A percentile compares a stretch with the other conserved stretches of the same genome.
Evolutionary conservation across 2,113 vertebrate genomes (phyloP).

Genomic region (Scatophagus argus): DNA sequence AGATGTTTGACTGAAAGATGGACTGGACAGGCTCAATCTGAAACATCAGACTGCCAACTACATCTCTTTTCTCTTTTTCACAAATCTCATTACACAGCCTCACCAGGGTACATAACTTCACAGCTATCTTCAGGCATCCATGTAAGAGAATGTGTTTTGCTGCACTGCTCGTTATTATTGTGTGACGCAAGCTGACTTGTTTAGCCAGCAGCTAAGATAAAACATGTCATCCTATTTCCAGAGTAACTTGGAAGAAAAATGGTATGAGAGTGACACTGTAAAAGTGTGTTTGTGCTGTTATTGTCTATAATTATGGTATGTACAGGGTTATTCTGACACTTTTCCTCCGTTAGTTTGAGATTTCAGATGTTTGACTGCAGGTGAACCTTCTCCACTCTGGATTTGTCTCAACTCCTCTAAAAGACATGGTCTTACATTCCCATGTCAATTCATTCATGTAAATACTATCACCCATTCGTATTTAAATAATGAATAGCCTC

Average conservation of each 20-base stretch:
- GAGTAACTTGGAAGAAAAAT: not conserved
- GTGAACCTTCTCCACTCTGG: not conserved
- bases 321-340: slow-evolving; percentile 4
- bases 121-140: not conserved
- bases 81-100: slow-evolving; percentile 7
- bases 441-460: not conserved
- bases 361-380: slow-evolving; percentile 29
- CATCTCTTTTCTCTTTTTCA: not conserved
- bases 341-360: slow-evolving; percentile 16
- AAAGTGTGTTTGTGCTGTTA: not conserved
- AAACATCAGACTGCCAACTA: slow-evolving; percentile 29
- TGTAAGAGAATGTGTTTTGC: slow-evolving; percentile 7
- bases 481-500: not conserved
- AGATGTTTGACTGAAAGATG: slow-evolving; percentile 1
- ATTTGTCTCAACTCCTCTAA: not conserved
- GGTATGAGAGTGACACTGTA: not conserved
- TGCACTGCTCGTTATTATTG: slow-evolving; percentile 1
- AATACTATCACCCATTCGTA: slow-evolving; percentile 4
- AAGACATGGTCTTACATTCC: not conserved
- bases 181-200: not conserved
- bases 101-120: slow-evolving; percentile 14
- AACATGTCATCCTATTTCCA: not conserved
- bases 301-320: not conserved
- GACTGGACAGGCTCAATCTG: slow-evolving; percentile 5
- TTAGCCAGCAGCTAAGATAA: not conserved